These are phyloP conservation scores for Urophycis tenuis DNA, from an alignment of 2,797 vertebrate genomes.

Conservation along the genomic window DNA sequence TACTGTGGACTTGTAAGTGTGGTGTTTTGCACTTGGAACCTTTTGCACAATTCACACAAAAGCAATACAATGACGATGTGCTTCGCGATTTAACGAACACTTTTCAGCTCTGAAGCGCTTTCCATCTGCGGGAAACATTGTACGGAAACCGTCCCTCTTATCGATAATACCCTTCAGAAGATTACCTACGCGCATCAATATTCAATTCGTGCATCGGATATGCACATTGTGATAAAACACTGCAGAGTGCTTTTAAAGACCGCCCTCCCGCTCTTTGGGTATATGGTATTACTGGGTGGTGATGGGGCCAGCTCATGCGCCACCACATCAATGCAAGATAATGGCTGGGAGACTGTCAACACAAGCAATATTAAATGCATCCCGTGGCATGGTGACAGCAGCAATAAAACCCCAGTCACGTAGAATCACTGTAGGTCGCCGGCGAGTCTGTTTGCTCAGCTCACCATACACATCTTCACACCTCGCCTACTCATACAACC, in stretches of 20 bases:
- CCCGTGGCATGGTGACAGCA: slow-evolving; percentile 44
- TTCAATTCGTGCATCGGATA: not conserved
- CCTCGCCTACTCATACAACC: not conserved
- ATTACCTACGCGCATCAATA: not conserved
- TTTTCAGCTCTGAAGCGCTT: not conserved
- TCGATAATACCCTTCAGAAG: not conserved
- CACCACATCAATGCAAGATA: slow-evolving; percentile 23
- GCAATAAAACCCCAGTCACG: slow-evolving; percentile 33
- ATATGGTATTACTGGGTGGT: slow-evolving; percentile 21
- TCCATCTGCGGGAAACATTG: not conserved
- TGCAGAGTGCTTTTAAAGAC: not conserved
- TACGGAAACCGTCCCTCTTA: not conserved
- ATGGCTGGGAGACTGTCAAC: slow-evolving; percentile 48
- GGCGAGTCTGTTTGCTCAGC: not conserved
- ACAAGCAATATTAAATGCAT: slow-evolving; percentile 48
- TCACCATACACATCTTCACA: not conserved
- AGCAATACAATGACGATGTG: too few relatives aligned
- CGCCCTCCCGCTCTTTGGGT: slow-evolving; percentile 24
- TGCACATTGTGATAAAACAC: slow-evolving; percentile 2
- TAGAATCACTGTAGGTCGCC: not conserved
- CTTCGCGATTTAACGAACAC: not conserved
- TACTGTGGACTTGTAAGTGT: not conserved
- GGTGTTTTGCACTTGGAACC: not conserved
- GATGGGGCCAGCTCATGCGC: slow-evolving; percentile 1
- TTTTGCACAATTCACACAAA: not conserved